A percentile compares a stretch with the other conserved stretches of the same genome.
phyloP scores from a whole-genome alignment of 2,888 invertebrate species.

The Eurytoma adleriae region DNA sequence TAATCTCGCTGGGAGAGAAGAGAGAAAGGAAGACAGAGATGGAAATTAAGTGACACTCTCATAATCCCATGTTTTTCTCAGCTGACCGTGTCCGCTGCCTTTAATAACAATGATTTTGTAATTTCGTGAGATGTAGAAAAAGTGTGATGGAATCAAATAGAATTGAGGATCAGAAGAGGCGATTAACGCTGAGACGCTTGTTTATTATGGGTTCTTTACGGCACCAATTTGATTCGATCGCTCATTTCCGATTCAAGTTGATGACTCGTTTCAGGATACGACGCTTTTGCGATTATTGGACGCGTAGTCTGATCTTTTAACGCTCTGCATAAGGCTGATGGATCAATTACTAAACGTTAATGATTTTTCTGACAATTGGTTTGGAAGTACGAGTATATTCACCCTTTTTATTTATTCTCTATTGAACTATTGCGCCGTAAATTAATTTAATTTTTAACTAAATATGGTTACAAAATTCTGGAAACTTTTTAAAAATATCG shows the following conservation, averaged over 20 bases:
- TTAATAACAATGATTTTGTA: slow-evolving; percentile 42
- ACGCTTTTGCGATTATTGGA: slow-evolving; percentile 21
- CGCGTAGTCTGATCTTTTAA: slow-evolving; percentile 26
- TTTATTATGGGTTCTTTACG: slow-evolving; percentile 31
- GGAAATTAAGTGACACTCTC: slow-evolving; percentile 50
- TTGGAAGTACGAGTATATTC: too few relatives aligned
- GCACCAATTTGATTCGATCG: slow-evolving; percentile 39
- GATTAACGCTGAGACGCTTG: slow-evolving; percentile 1
- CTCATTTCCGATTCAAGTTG: slow-evolving; percentile 38
- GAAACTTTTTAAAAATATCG: too few relatives aligned
- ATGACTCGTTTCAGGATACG: slow-evolving; percentile 11
- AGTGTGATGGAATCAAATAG: too few relatives aligned
- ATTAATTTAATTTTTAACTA: too few relatives aligned
- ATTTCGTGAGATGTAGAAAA: neutral
- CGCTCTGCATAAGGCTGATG: neutral
- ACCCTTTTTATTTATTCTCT: too few relatives aligned
- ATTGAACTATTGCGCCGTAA: too few relatives aligned
- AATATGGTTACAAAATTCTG: too few relatives aligned
- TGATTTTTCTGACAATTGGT: too few relatives aligned
- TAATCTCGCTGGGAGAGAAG: slow-evolving; percentile 17
- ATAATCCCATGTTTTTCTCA: slow-evolving; percentile 39
- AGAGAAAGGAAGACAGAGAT: neutral
- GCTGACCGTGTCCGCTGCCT: slow-evolving; percentile 1
- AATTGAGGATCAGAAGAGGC: neutral
- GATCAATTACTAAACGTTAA: neutral